Evolutionary conservation across 1,140 invertebrate species (phyloP).

Genomic region (Drosophila sp.): DNA sequence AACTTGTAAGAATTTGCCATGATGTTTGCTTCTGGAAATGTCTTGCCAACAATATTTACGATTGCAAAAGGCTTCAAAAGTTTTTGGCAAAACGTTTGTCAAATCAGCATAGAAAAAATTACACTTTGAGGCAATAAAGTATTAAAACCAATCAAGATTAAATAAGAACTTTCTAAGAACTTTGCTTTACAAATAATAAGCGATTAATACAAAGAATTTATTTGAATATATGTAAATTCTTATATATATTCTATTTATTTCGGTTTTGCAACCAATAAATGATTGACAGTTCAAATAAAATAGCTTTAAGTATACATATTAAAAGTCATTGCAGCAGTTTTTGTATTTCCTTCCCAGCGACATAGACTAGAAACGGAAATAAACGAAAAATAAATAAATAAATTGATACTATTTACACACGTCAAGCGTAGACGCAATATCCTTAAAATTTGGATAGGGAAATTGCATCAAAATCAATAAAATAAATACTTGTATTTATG

Average conservation of each 20-base stretch:
- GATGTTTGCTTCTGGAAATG: not conserved
- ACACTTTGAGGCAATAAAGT: not conserved
- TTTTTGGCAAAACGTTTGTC: too few relatives aligned
- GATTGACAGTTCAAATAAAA: not conserved
- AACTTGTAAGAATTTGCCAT: not conserved
- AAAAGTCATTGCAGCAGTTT: not conserved
- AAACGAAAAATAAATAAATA: conserved; percentile 11
- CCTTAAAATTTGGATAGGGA: conserved; percentile 10
- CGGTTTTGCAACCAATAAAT: not conserved
- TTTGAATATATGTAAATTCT: not conserved
- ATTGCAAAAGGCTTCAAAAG: not conserved
- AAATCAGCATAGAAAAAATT: not conserved
- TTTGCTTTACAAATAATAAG: too few relatives aligned
- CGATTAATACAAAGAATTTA: not conserved
- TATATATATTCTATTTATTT: too few relatives aligned
- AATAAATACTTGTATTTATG: not conserved
- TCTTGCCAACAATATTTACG: conserved; percentile 4
- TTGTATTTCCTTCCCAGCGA: not conserved
- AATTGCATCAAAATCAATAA: conserved; percentile 17
- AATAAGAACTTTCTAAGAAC: not conserved
- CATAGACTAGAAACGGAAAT: conserved; percentile 1
- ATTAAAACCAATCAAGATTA: not conserved
- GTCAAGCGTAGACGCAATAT: conserved; percentile 6
- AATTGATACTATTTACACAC: not conserved
- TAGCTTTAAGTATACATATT: not conserved